phyloP scores from a whole-genome alignment of 2,888 invertebrate genomes.

The Pseudoips prasinana region DNA sequence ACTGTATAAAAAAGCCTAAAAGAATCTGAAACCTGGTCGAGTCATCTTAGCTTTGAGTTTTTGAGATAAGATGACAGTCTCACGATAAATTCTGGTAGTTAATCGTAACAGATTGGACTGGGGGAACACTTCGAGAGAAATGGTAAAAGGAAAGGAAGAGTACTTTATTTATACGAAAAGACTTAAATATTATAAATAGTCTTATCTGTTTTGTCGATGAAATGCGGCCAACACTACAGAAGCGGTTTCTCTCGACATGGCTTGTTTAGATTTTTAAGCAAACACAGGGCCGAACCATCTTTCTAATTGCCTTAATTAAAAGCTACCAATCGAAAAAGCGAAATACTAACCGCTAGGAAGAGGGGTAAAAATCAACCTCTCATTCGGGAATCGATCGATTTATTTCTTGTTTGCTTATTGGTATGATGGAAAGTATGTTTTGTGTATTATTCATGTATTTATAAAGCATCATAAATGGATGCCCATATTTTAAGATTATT shows the following conservation, averaged over 20 bases:
- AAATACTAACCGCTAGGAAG: conserved; percentile 23
- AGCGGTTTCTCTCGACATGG: conserved; percentile 45
- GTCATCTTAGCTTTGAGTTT: no score
- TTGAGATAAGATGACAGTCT: no score
- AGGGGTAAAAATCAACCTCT: conserved; percentile 17
- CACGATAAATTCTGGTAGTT: no score
- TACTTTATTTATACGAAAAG: no score
- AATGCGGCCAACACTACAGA: conserved; percentile 27
- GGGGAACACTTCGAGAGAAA: no score
- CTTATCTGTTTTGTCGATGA: conserved; percentile 18
- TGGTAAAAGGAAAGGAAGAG: no score
- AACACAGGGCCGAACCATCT: conserved; percentile 66
- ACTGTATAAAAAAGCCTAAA: no score
- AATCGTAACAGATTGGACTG: no score
- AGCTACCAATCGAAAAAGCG: conserved; percentile 55
- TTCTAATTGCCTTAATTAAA: conserved; percentile 80
- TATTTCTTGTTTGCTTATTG: conserved; percentile 13
- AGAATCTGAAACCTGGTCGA: no score
- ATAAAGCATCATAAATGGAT: no score
- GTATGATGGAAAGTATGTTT: conserved; percentile 7
- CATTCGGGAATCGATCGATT: conserved; percentile 27
- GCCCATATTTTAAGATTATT: no score
- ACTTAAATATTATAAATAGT: no score
- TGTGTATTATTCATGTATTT: neutral
- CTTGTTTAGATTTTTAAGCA: conserved; percentile 80